phyloP scores from a whole-genome alignment of 2,113 vertebrate species.

The Apus apus region DNA sequence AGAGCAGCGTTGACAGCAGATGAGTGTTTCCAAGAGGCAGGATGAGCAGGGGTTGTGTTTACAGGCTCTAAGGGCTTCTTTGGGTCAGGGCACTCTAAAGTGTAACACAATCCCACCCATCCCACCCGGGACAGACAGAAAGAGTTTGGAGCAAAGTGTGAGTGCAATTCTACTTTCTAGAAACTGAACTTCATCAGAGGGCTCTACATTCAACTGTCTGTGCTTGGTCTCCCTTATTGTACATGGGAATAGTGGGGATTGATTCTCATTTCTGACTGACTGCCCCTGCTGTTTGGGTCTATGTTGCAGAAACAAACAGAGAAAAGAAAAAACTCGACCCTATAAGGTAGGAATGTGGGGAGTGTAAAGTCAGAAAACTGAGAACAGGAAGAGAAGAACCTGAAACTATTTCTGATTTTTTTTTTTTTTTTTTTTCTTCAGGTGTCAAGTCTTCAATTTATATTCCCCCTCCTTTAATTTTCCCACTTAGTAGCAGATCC shows the following conservation, averaged over 20 bases:
- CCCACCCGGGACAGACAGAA: not conserved
- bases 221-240: not conserved
- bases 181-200: not conserved
- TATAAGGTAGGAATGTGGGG: not conserved
- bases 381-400: not conserved
- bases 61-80: not conserved
- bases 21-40: not conserved
- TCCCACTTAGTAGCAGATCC: not conserved
- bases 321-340: not conserved
- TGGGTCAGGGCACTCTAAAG: not conserved
- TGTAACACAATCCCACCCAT: not conserved
- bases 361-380: not conserved
- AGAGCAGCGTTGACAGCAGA: not conserved
- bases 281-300: not conserved
- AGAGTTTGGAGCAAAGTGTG: not conserved
- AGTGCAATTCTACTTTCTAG: not conserved
- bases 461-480: not conserved
- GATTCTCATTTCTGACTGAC: not conserved
- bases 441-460: not conserved
- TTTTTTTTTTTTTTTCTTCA: not conserved
- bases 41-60: not conserved
- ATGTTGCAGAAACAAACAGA: not conserved
- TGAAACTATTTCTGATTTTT: not conserved
- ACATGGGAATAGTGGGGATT: not conserved
- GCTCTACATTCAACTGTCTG: not conserved